Evolutionary conservation across 2,797 vertebrate species (phyloP).

Genomic region (Cryptoprocta ferox): DNA sequence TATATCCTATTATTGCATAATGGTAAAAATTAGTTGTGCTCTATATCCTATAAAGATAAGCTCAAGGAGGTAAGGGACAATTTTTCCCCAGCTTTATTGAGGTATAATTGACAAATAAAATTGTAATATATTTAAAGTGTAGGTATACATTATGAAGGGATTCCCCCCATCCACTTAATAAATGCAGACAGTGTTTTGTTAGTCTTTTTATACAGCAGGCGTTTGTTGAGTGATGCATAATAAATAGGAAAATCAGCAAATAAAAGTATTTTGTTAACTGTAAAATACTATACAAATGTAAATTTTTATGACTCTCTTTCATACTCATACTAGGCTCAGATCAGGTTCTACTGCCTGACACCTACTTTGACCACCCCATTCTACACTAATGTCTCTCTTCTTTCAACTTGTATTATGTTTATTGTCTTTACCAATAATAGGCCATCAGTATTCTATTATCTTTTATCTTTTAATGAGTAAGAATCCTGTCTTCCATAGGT

Average conservation of each 20-base stretch:
- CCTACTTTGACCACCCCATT: background rate
- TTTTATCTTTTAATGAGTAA: background rate
- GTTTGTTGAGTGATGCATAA: background rate
- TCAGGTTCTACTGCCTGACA: background rate
- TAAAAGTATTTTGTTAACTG: slow-evolving; percentile 45
- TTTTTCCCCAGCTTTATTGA: background rate
- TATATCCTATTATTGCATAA: slow-evolving; percentile 43
- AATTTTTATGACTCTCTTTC: slow-evolving; percentile 21
- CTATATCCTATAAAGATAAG: background rate
- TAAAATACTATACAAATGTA: background rate
- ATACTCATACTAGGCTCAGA: background rate
- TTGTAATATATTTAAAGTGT: background rate
- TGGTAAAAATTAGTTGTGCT: background rate
- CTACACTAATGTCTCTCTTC: background rate
- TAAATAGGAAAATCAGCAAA: slow-evolving; percentile 30
- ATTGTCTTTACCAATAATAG: background rate
- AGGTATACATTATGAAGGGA: background rate
- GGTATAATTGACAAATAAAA: background rate
- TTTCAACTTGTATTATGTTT: slow-evolving; percentile 44
- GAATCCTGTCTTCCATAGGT: background rate
- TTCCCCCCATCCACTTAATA: background rate
- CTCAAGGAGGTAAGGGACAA: background rate
- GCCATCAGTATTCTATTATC: background rate
- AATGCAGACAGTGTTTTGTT: background rate
- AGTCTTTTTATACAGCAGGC: slow-evolving; percentile 2